Evolutionary conservation across 2,797 vertebrate species (phyloP).

Genomic region (Sparus aurata): DNA sequence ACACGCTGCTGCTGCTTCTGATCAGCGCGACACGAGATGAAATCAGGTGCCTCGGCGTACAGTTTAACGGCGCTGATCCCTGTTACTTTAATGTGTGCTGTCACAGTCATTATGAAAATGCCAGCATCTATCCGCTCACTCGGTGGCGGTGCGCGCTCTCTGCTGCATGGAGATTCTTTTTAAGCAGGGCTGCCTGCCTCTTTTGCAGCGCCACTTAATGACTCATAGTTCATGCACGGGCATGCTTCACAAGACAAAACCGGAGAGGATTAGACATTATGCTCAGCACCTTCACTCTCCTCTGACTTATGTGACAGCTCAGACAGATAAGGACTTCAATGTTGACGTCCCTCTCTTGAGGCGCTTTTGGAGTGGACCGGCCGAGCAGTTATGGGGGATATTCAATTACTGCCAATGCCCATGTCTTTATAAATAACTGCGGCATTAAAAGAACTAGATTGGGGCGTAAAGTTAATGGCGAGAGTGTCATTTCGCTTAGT

Average conservation of each 20-base stretch:
- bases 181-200: conserved; percentile 41
- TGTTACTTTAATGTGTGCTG: conserved; percentile 66
- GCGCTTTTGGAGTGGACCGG: conserved; percentile 26
- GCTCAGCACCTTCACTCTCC: conserved; percentile 50
- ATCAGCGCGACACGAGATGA: conserved; percentile 61
- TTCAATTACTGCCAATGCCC: conserved; percentile 39
- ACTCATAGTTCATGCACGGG: conserved; percentile 67
- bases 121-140: conserved; percentile 69
- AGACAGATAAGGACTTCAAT: conserved; percentile 62
- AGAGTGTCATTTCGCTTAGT: conserved; percentile 43
- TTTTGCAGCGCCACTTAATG: conserved; percentile 69
- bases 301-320: conserved; percentile 68
- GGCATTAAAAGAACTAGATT: conserved; percentile 46
- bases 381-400: conserved; percentile 34
- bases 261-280: conserved; percentile 55
- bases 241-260: conserved; percentile 54
- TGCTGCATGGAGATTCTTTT: conserved; percentile 46
- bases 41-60: conserved; percentile 49
- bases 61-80: conserved; percentile 58
- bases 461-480: conserved; percentile 57
- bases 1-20: conserved; percentile 31
- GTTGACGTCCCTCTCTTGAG: conserved; percentile 43
- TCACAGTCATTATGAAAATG: conserved; percentile 75
- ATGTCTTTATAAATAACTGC: conserved; percentile 48
- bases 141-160: conserved; percentile 26